Evolutionary conservation across 2,888 invertebrate genomes (phyloP), one percentile per base, ranked within the genome.

Genomic region (Spilosoma lubricipeda): DNA sequence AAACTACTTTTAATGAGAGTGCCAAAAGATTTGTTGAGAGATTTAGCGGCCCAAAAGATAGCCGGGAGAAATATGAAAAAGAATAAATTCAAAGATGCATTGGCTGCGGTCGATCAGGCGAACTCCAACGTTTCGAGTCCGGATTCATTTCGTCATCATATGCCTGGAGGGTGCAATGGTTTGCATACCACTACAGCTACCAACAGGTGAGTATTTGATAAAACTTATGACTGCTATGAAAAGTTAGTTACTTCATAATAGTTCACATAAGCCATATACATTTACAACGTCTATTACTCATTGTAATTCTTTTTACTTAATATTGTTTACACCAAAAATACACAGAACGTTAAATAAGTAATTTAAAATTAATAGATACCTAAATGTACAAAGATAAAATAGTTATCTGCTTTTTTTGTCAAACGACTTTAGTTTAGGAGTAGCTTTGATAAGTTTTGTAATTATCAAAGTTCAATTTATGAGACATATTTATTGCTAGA

Each of bases 1-100:
- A 98, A 98, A 86, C 89, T 98, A 71, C 93, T 99, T 52, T 93
- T 98, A 80, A 99, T 99, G 99, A 96, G 98, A 76, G 98, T 98
- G 0, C 99, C 99, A 2, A 98, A 98, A 86, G 98, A 98, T 91
- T 94, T 98, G 84, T 91, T 98, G 67, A 97, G 98, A 65, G 98
- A 98, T 90, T 91, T 98, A 74, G 98, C 98, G 0, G 97, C 98
- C 27, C 97, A 97, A 92, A 98, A 98, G 95, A 98, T 98, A 83
- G 96, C 97, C 77, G 97, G 97, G 13, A 96, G 97, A 76, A 96
- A 96, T 87, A 95, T 96, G 88, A 96, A 97, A 91, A 91, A 97
- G 88, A 97, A 97, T 77, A 98, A 98, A 88, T 97, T 98, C 77
- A 97, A 97, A 75, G 97, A 97, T 82, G 97, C 97, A 0, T 91